These are phyloP conservation scores for Eupithecia insigniata DNA, from an alignment of 2,888 invertebrate species.

Conservation along the genomic window DNA sequence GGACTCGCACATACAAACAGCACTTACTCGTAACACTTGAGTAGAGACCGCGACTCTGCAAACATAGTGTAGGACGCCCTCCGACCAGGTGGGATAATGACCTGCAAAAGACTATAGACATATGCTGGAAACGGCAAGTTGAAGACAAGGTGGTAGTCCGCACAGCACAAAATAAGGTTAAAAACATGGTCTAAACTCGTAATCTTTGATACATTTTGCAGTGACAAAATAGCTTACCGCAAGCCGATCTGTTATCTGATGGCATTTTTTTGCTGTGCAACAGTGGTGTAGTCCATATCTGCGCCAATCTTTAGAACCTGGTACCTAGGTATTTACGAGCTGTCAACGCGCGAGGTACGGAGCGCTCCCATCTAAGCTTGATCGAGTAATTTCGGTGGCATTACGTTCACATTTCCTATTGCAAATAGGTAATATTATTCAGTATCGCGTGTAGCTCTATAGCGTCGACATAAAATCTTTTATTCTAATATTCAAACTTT, in stretches of 20 bases:
- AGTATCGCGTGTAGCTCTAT: constrained; percentile 55
- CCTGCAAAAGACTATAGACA: too few relatives aligned
- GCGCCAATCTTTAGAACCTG: not conserved
- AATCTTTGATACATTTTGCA: too few relatives aligned
- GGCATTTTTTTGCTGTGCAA: not conserved
- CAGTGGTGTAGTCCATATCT: not conserved
- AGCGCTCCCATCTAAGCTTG: not conserved
- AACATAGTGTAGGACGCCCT: too few relatives aligned
- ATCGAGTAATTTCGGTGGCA: constrained; percentile 18
- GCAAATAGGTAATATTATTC: not conserved
- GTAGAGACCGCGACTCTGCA: too few relatives aligned
- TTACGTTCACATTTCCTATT: constrained; percentile 66
- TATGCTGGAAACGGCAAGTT: too few relatives aligned
- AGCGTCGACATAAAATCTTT: constrained; percentile 75
- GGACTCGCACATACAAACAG: not conserved
- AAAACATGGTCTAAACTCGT: too few relatives aligned
- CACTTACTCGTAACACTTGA: too few relatives aligned
- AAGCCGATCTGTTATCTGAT: too few relatives aligned
- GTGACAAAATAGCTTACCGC: too few relatives aligned
- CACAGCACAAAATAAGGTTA: too few relatives aligned
- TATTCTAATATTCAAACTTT: constrained; percentile 34
- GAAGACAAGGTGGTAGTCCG: too few relatives aligned
- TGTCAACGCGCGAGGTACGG: not conserved
- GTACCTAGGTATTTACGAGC: not conserved
- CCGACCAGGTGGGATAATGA: too few relatives aligned